phyloP scores from a whole-genome alignment of 1,140 invertebrate genomes.

The Melitaea cinxia region DNA sequence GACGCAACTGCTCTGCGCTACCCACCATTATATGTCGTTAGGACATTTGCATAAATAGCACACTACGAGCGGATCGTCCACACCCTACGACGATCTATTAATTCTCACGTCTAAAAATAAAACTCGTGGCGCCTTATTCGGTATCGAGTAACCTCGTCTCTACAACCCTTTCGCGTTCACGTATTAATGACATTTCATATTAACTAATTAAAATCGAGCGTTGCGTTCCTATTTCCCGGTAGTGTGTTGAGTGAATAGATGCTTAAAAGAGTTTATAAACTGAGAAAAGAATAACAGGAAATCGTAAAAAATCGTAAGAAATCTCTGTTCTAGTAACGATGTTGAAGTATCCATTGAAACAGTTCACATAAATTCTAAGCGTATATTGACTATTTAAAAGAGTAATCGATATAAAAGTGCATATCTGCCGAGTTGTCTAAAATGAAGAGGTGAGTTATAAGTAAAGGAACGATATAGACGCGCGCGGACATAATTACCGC shows the following conservation, averaged over 20 bases:
- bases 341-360: conserved; percentile 51
- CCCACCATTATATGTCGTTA: conserved; percentile 79
- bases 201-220: conserved; percentile 46
- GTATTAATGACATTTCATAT: conserved; percentile 21
- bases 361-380: conserved; percentile 39
- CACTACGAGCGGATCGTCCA: conserved; percentile 50
- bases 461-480: conserved; percentile 69
- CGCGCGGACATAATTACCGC: conserved; percentile 73
- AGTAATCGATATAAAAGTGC: conserved; percentile 32
- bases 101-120: conserved; percentile 73
- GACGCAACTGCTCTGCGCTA: conserved; percentile 56
- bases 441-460: conserved; percentile 57
- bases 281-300: conserved; percentile 69
- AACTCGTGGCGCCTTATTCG: conserved; percentile 54
- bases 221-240: conserved; percentile 48
- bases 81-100: conserved; percentile 72
- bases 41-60: conserved; percentile 79
- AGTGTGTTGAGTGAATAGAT: conserved; percentile 61
- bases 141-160: conserved; percentile 21
- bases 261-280: conserved; percentile 63
- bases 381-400: conserved; percentile 27
- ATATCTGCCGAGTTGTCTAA: conserved; percentile 56
- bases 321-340: conserved; percentile 52
- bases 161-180: conserved; percentile 3
- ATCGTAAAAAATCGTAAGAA: conserved; percentile 77